Conservation (phyloP, 1,140 invertebrate species). For the Asobara japonica region DNA sequence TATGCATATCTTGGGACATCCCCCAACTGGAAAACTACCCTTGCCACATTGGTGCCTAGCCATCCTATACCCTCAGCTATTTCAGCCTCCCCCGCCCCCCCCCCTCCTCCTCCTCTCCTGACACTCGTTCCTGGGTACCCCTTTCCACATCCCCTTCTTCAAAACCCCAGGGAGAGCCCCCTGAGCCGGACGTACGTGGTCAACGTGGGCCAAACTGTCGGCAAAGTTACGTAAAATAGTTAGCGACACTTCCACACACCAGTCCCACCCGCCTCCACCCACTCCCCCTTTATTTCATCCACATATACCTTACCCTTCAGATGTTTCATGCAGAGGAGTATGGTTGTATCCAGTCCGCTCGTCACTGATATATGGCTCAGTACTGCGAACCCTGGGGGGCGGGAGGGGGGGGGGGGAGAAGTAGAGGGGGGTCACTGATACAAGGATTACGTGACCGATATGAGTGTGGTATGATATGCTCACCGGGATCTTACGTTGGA, state of each 20-base stretch:
- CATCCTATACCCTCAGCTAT: conserved; percentile 39
- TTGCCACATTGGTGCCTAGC: conserved; percentile 22
- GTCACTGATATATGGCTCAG: conserved; percentile 58
- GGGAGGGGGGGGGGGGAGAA: neutral
- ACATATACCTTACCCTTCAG: conserved; percentile 32
- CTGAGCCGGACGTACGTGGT: conserved; percentile 65
- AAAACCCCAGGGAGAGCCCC: conserved; percentile 56
- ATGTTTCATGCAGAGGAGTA: conserved; percentile 31
- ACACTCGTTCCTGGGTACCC: conserved; percentile 6
- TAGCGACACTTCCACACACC: conserved; percentile 64
- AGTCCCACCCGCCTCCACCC: conserved; percentile 9
- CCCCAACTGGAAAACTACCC: conserved; percentile 37
- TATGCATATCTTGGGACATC: conserved; percentile 68
- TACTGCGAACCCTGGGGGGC: conserved; percentile 36
- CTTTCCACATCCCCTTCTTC: conserved; percentile 16
- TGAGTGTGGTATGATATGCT: conserved; percentile 35
- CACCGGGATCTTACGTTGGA: neutral
- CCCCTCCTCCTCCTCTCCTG: conserved; percentile 2
- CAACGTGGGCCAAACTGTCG: conserved; percentile 67
- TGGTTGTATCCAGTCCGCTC: conserved; percentile 48
- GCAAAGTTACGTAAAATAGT: conserved; percentile 69
- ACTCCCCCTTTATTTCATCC: conserved; percentile 27
- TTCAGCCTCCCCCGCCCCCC: conserved; percentile 35
- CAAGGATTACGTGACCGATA: conserved; percentile 64
- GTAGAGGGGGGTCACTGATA: conserved; percentile 42